Conservation (phyloP, 2,113 vertebrate genomes). For the Acrocephalus arundinaceus region DNA sequence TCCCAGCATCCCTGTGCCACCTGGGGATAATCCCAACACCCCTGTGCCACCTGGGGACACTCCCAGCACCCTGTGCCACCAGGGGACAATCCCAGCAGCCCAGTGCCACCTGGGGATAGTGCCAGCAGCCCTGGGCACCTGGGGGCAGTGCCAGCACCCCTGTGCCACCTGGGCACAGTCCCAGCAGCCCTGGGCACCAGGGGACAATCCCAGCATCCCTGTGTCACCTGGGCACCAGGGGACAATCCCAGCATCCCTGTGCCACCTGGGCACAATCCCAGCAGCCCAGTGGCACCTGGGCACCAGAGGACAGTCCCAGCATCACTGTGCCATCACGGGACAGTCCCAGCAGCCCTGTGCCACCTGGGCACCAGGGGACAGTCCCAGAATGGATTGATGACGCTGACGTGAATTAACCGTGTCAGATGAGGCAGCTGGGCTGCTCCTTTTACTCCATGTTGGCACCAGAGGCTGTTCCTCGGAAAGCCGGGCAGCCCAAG, state of each 20-base stretch:
- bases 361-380: not conserved
- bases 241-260: no score
- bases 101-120: no score
- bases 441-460: rapidly evolving
- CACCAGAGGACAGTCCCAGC: not conserved
- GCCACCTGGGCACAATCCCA: not conserved
- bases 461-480: not conserved
- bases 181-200: not conserved
- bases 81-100: no score
- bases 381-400: not conserved
- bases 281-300: not conserved
- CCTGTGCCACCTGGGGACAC: no score
- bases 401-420: rapidly evolving
- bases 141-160: no score
- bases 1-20: no score
- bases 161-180: no score
- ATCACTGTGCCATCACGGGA: not conserved
- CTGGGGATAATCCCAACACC: no score
- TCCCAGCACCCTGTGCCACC: no score
- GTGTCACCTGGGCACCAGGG: not conserved
- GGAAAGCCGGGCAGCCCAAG: not conserved
- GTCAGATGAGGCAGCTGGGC: not conserved
- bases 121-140: no score
- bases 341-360: not conserved
- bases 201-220: not conserved